phyloP scores from a whole-genome alignment of 2,797 vertebrate species.

The Scolopax bukidnonensis region DNA sequence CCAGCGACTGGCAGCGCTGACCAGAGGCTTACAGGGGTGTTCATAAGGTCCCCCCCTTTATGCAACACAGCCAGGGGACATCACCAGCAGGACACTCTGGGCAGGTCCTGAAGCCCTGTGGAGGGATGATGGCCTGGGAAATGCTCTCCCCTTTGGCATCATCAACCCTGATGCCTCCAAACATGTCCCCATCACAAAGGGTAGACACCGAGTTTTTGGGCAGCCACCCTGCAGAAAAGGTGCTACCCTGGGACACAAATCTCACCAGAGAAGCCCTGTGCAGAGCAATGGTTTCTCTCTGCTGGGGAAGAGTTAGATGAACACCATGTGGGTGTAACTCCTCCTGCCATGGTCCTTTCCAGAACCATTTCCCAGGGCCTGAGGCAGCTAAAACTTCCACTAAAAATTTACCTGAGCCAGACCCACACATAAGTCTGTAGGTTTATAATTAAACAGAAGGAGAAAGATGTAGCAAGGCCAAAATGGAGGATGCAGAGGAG shows the following conservation, averaged over 20 bases:
- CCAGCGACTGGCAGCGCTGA: accelerated
- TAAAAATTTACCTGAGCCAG: neutral
- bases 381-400: neutral
- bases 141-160: neutral
- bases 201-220: accelerated
- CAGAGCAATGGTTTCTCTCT: neutral
- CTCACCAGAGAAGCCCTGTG: neutral
- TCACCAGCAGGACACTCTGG: neutral
- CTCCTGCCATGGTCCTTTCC: neutral
- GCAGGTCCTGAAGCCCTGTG: neutral
- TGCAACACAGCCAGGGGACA: accelerated
- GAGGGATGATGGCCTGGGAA: neutral
- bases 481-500: neutral
- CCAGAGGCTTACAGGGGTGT: neutral
- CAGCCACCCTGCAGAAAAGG: neutral
- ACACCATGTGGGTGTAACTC: neutral
- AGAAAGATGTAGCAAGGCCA: neutral
- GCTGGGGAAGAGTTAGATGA: neutral
- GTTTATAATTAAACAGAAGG: neutral
- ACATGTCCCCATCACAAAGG: neutral
- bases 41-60: neutral
- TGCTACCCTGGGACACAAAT: neutral
- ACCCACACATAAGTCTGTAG: neutral
- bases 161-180: neutral
- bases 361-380: neutral